Base-by-base conservation (phyloP, 2,113 vertebrate species). In the Zosterops borbonicus region DNA sequence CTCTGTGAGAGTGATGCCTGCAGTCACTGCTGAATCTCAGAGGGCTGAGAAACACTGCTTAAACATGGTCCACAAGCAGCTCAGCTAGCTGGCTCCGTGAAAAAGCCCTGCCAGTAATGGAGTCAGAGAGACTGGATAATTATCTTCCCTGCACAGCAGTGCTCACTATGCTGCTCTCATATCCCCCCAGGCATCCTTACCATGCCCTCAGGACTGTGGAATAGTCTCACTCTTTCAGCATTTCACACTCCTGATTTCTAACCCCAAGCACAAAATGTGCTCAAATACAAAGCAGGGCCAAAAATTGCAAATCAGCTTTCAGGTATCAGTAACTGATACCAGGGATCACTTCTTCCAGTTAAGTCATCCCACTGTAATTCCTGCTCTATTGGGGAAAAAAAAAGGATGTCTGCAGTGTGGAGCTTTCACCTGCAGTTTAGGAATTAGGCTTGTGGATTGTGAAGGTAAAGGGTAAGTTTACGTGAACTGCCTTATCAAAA, bases 201-300 rank as follows among this genome's bases (percentile, higher is more conserved):
- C 1, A 1, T 49, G 62, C 64, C 29, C 0, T 0, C 67, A 39
- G 27, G 33, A 42, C 47, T 41, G 55, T 83, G 44, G 62, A 11
- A 22, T 25, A 37, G 25, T 25, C 50, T 79, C 42, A 9, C 52
- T 59, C 62, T 78, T 67, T 69, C 52, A 70, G 56, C 15, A 28
- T 52, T 50, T 89, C 60, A 55, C 14, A 22, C 4, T 14, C 55
- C 44, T 24, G 6, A 53, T 82, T 46, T 89, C 49, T 69, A 83
- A 10, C 27, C 17, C 44, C 44, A 55, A 29, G 33, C 16, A 64
- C 50, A 46, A 56, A 47, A 28, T 29, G 14, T 80, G 15, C n/a
- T 81, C 53, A 68, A 39, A 74, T 17, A 65, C 24, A 87, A 93
- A 91, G 33, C 7, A 3, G 7, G 28, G 35, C 27, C 35, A 87